Conservation (phyloP, 2,113 vertebrate genomes). For the Eulacestoma nigropectus region DNA sequence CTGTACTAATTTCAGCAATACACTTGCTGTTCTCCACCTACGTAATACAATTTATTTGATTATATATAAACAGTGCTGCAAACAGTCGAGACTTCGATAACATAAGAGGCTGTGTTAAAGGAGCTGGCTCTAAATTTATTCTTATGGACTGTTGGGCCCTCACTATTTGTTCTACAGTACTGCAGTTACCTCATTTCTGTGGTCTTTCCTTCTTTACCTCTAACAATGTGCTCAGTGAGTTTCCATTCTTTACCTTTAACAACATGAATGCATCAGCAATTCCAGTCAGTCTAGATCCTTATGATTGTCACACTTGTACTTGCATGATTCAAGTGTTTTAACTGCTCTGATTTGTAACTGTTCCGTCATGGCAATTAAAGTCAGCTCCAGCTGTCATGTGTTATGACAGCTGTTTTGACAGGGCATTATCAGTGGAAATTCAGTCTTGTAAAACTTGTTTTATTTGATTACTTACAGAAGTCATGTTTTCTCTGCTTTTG, state of each 20-base stretch:
- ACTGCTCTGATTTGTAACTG: neutral
- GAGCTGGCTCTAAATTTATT: neutral
- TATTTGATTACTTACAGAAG: neutral
- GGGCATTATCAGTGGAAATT: slow-evolving; percentile 5
- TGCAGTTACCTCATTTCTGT: neutral
- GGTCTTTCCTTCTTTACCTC: neutral
- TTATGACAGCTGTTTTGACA: slow-evolving; percentile 19
- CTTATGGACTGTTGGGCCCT: neutral
- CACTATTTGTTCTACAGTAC: neutral
- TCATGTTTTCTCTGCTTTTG: neutral
- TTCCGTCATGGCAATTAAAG: slow-evolving; percentile 10
- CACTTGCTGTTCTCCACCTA: neutral
- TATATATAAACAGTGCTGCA: neutral
- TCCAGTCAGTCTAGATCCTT: neutral
- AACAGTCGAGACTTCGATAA: neutral
- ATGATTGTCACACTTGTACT: neutral
- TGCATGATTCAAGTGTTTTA: neutral
- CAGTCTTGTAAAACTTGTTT: neutral
- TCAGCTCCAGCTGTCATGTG: neutral
- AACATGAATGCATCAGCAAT: neutral
- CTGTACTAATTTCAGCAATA: neutral
- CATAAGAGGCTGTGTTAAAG: neutral
- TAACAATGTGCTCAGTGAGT: neutral
- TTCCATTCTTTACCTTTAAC: neutral
- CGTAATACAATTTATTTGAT: neutral